Conservation (phyloP, 1,140 invertebrate species). For the Heliconius nattereri region DNA sequence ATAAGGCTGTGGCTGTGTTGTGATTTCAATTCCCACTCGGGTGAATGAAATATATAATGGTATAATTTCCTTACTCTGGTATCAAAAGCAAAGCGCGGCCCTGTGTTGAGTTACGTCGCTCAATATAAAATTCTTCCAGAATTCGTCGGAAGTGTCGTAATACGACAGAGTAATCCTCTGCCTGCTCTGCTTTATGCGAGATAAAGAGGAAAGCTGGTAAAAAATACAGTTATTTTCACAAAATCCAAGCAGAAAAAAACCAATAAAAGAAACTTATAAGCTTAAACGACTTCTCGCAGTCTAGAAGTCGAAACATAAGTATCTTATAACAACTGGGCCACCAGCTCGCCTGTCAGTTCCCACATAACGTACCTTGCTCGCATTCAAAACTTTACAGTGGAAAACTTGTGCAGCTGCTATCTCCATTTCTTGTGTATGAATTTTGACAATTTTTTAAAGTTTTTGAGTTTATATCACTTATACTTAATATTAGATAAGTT, state of each 20-base stretch:
- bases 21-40: neutral
- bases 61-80: neutral
- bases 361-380: neutral
- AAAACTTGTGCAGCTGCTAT: neutral
- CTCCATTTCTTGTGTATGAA: neutral
- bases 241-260: no score
- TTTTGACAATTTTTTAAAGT: neutral
- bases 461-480: neutral
- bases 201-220: neutral
- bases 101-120: neutral
- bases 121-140: neutral
- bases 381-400: constrained; percentile 1
- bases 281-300: neutral
- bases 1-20: neutral
- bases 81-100: neutral
- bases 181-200: neutral
- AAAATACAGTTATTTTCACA: neutral
- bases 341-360: neutral
- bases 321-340: neutral
- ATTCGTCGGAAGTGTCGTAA: neutral
- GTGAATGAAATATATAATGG: neutral
- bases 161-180: no score
- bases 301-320: neutral
- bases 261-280: neutral
- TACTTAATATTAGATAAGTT: no score